Base-by-base conservation (phyloP, 1,140 invertebrate genomes). In the Portunus trituberculatus region DNA sequence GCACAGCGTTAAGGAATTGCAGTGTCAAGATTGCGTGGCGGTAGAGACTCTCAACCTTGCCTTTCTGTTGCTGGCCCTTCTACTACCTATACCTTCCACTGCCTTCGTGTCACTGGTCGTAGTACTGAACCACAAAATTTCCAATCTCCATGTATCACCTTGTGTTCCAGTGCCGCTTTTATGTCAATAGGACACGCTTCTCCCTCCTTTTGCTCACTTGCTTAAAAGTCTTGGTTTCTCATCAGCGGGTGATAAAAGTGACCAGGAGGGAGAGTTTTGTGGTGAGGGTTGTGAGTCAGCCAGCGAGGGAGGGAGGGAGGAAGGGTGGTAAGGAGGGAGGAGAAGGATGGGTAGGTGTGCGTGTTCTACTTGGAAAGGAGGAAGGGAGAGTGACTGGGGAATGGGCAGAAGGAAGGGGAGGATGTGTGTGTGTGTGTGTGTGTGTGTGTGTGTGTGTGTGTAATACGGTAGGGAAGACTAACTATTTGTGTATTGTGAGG, bases 381-480 rank as follows among this genome's bases (percentile, higher is more conserved):
- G 10, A 20, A 59, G 52, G 12, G 52, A 59, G 52, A 20, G 20
- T 59, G 52, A 59, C 52, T 16, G 52, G 20, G 52, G 52, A 59
- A 59, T 59, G 39, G 20, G 52, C 52, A 59, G 52, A 59, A 59
- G 52, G 52, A 59, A 59, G 52, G 25, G n/a, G n/a, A 76, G 67
- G 67, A 76, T n/a, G 67, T 76, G 67, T 25, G 52, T 59, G 52
- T 59, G 52, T 59, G 52, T 59, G 52, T 59, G 52, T 59, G 52
- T 59, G 52, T 59, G 52, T 59, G 52, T 59, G 52, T n/a, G 67
- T 76, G 67, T 76, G 67, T 76, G 67, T 76, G 67, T 76, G 67
- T 76, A 20, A n/a, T 76, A 25, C 20, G 52, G 67, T 25, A 20
- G 25, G n/a, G 67, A n/a, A 76, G n/a, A n/a, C 12, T 8, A 20